Evolutionary conservation across 2,797 vertebrate species (phyloP).

Genomic region (Crocidura indochinensis): DNA sequence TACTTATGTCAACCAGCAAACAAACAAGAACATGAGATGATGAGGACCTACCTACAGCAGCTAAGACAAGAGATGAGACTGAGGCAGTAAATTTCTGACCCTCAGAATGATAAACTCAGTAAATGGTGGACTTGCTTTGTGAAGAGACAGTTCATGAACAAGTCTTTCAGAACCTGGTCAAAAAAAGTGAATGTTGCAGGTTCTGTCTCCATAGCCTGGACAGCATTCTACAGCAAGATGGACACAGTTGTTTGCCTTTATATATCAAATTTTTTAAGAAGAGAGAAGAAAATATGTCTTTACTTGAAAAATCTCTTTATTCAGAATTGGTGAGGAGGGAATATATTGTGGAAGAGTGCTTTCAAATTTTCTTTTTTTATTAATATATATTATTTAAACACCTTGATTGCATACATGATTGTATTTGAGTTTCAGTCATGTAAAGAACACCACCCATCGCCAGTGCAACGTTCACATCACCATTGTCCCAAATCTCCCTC

Average conservation of each 20-base stretch:
- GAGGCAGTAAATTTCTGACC: slow-evolving; percentile 97
- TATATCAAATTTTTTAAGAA: slow-evolving; percentile 86
- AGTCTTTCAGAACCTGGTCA: slow-evolving; percentile 98
- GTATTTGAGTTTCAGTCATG: no score
- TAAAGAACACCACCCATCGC: no score
- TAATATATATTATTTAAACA: no score
- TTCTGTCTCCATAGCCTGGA: background rate
- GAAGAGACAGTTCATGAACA: slow-evolving; percentile 99
- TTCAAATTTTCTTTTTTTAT: slow-evolving; percentile 75
- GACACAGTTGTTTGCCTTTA: slow-evolving; percentile 85
- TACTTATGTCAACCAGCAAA: slow-evolving; percentile 96
- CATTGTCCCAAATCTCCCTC: no score
- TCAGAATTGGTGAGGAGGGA: slow-evolving; percentile 32
- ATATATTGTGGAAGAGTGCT: slow-evolving; percentile 54
- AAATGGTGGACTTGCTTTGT: slow-evolving; percentile 99
- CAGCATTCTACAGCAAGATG: slow-evolving; percentile 78
- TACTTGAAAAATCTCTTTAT: slow-evolving; percentile 61
- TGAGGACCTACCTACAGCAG: slow-evolving; percentile 98
- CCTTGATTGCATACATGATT: no score
- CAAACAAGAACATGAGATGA: slow-evolving; percentile 98
- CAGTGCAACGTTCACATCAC: no score
- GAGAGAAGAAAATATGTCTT: slow-evolving; percentile 78
- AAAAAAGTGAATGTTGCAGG: slow-evolving; percentile 84
- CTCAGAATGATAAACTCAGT: slow-evolving; percentile 98
- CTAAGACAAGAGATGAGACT: slow-evolving; percentile 97